phyloP scores from a whole-genome alignment of 2,797 vertebrate species.

The Xyrichtys novacula region DNA sequence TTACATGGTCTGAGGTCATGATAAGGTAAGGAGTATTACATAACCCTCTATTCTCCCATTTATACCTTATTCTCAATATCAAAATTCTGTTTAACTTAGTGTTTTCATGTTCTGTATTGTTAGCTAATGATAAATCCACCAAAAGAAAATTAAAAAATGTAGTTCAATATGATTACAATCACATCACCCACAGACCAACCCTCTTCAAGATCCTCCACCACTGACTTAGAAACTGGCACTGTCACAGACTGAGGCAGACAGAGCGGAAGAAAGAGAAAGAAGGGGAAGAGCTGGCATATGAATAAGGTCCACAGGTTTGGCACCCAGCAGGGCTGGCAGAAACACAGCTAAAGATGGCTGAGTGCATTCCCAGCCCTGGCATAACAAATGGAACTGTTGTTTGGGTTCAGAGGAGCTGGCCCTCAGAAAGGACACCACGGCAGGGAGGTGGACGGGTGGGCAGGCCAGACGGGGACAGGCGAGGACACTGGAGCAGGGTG shows the following conservation, averaged over 20 bases:
- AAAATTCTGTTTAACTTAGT: too few species aligned
- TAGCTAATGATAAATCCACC: too few species aligned
- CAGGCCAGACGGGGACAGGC: conserved; percentile 75
- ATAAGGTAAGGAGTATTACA: too few species aligned
- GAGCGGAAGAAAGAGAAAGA: conserved; percentile 58
- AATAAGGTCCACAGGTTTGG: conserved; percentile 73
- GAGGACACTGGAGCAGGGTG: conserved; percentile 73
- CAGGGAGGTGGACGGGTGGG: conserved; percentile 62
- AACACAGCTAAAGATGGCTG: conserved; percentile 72
- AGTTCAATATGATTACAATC: conserved; percentile 28
- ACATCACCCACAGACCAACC: conserved; percentile 32
- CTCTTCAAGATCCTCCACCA: conserved; percentile 53
- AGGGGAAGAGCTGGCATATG: conserved; percentile 66
- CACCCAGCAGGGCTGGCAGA: conserved; percentile 68
- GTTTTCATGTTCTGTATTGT: too few species aligned
- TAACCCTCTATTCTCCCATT: too few species aligned
- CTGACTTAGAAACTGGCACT: conserved; percentile 56
- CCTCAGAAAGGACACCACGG: conserved; percentile 73
- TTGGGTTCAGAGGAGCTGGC: conserved; percentile 80
- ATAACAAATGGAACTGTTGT: conserved; percentile 83
- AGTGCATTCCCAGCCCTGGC: conserved; percentile 78
- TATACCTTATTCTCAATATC: too few species aligned
- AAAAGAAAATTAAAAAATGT: too few species aligned
- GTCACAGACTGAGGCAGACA: conserved; percentile 58
- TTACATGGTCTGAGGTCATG: too few species aligned